phyloP scores from a whole-genome alignment of 2,888 invertebrate genomes.

The Imbricaverruca yamaguchii region DNA sequence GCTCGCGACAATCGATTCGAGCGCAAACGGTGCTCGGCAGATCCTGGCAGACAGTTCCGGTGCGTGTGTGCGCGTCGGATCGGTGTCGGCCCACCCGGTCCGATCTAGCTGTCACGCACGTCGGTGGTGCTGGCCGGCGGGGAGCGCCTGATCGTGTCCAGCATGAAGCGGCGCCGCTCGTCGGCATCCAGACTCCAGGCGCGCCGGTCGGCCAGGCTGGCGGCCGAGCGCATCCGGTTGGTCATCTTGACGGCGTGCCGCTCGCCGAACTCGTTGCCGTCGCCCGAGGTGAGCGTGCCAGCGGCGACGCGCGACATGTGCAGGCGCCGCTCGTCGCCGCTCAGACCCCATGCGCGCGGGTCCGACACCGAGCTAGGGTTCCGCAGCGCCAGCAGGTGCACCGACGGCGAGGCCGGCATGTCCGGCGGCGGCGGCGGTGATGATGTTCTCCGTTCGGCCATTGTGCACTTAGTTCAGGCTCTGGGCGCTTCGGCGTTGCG shows the following conservation, averaged over 20 bases:
- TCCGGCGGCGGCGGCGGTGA: neutral
- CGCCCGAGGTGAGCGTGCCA: neutral
- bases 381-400: neutral
- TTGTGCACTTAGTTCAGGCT: no score
- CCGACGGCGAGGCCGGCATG: neutral
- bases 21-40: no score
- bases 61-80: no score
- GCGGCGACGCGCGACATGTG: neutral
- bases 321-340: slow-evolving; percentile 3
- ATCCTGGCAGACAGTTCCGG: no score
- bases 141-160: neutral
- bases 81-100: no score
- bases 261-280: neutral
- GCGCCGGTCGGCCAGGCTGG: neutral
- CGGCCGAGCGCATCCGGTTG: neutral
- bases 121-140: neutral
- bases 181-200: neutral
- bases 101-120: neutral
- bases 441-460: no score
- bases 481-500: no score
- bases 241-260: slow-evolving; percentile 6
- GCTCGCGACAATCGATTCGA: no score
- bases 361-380: neutral
- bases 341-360: slow-evolving; percentile 15
- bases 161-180: neutral